phyloP scores from a whole-genome alignment of 1,140 invertebrate species.

The Penaeus indicus region DNA sequence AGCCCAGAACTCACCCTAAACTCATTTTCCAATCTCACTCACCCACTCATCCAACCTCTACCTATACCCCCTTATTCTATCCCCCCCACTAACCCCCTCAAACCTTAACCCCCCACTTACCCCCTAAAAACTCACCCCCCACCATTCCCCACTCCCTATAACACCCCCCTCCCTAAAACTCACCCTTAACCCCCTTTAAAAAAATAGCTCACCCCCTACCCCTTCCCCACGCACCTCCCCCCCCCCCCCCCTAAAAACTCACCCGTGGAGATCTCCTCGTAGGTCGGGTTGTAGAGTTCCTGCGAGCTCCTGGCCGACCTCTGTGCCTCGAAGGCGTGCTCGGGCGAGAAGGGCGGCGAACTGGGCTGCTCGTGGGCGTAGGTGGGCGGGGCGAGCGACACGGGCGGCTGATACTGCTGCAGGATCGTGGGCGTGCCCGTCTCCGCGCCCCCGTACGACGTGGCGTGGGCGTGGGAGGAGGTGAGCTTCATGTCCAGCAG shows the following conservation, averaged over 20 bases:
- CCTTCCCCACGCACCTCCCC: too few relatives aligned
- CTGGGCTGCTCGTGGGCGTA: slow-evolving; percentile 30
- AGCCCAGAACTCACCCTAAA: too few relatives aligned
- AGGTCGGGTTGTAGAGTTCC: slow-evolving; percentile 60
- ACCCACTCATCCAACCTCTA: too few relatives aligned
- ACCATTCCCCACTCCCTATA: too few relatives aligned
- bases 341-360: slow-evolving; percentile 46
- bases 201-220: too few relatives aligned
- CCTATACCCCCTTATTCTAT: too few relatives aligned
- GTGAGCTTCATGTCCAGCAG: slow-evolving; percentile 58
- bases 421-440: slow-evolving; percentile 33
- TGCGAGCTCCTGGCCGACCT: slow-evolving; percentile 51
- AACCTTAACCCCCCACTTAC: too few relatives aligned
- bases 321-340: slow-evolving; percentile 32
- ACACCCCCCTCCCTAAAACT: too few relatives aligned
- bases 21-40: too few relatives aligned
- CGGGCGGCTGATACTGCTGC: slow-evolving; percentile 47
- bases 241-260: neutral
- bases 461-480: slow-evolving; percentile 35
- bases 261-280: slow-evolving; percentile 62
- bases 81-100: too few relatives aligned
- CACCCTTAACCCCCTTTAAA: too few relatives aligned
- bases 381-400: slow-evolving; percentile 35
- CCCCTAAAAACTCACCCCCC: too few relatives aligned
- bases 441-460: slow-evolving; percentile 50